These are phyloP conservation scores for Arremon brunneinucha DNA, from an alignment of 2,797 vertebrate species.

Conservation along the genomic window DNA sequence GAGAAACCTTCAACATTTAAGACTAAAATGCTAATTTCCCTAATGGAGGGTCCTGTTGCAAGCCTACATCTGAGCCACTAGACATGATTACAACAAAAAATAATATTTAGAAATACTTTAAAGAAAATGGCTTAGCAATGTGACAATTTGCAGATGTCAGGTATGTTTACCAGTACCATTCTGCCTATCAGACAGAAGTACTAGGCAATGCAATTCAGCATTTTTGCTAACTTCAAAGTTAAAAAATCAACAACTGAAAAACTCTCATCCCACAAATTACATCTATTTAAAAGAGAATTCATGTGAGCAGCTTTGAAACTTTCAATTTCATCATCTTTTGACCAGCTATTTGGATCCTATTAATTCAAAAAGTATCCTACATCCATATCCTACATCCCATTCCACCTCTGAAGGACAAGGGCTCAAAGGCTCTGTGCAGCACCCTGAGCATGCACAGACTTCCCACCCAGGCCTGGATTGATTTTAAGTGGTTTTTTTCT, in stretches of 20 bases:
- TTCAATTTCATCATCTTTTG: neutral
- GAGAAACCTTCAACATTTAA: neutral
- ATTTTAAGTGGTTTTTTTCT: rapidly evolving
- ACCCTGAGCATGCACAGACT: neutral
- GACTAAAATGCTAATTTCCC: neutral
- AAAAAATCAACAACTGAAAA: neutral
- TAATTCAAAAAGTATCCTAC: neutral
- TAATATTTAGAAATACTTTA: neutral
- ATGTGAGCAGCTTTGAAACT: neutral
- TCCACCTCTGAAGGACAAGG: neutral
- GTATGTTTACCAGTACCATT: neutral
- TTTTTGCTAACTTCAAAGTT: neutral
- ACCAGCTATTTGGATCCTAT: neutral
- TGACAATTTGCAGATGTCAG: neutral
- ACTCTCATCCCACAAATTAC: neutral
- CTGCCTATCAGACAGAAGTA: neutral
- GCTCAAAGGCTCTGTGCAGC: neutral
- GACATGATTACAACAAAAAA: neutral
- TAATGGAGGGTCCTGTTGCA: neutral
- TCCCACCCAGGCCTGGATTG: neutral
- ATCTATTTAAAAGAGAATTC: neutral
- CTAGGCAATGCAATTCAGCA: neutral
- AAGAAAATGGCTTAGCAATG: neutral
- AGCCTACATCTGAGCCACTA: neutral
- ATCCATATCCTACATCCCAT: neutral